Evolutionary conservation across 2,113 vertebrate species (phyloP).

Genomic region (Tringa solitaria): DNA sequence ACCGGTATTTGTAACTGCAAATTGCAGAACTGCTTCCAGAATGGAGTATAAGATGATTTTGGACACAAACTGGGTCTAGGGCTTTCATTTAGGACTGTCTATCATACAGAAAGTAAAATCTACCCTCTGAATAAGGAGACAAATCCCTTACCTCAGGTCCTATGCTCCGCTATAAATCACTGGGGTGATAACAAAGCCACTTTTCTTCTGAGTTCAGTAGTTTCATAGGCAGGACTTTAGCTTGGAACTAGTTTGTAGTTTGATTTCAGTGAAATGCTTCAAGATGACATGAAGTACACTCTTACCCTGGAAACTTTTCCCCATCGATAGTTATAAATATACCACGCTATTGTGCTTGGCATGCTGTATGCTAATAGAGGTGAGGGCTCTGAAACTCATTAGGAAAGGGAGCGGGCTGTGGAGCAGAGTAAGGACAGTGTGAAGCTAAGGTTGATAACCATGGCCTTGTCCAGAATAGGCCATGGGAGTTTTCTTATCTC

Average conservation of each 20-base stretch:
- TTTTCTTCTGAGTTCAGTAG: constrained; percentile 2
- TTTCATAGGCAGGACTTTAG: constrained; percentile 70
- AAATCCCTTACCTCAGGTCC: background rate
- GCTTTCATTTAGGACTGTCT: background rate
- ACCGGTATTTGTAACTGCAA: background rate
- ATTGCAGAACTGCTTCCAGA: background rate
- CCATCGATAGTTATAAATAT: constrained; percentile 76
- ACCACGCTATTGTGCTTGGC: constrained; percentile 74
- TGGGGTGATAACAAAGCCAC: background rate
- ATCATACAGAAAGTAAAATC: background rate
- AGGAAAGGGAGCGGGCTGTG: constrained; percentile 71
- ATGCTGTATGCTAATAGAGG: constrained; percentile 68
- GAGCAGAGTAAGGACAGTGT: constrained; percentile 76
- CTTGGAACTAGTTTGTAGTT: constrained; percentile 60
- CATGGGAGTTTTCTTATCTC: constrained; percentile 99
- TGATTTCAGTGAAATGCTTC: constrained; percentile 62
- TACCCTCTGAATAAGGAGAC: background rate
- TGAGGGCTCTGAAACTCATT: constrained; percentile 69
- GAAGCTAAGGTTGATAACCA: constrained; percentile 82
- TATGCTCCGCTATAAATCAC: background rate
- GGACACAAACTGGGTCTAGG: background rate
- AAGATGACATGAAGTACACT: constrained; percentile 69
- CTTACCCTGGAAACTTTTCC: constrained; percentile 71
- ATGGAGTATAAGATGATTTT: background rate
- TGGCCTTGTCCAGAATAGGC: constrained; percentile 88